phyloP scores from a whole-genome alignment of 2,888 invertebrate genomes.

The Drosophila phalerata region DNA sequence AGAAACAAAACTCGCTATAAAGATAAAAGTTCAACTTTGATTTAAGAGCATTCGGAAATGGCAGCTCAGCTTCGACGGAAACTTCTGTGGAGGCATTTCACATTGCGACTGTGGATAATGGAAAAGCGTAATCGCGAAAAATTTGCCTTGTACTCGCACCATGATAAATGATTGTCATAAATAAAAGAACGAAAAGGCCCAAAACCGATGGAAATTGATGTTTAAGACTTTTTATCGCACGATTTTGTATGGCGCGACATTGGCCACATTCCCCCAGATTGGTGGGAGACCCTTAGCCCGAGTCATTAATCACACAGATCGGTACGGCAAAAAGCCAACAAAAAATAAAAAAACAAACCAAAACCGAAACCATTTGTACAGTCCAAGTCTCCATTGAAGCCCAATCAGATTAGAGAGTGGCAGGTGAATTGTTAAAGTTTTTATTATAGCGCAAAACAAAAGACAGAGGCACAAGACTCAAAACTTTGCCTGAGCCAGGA shows the following conservation, averaged over 20 bases:
- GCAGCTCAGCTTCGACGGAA: conserved; percentile 1
- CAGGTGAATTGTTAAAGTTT: conserved; percentile 61
- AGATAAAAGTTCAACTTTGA: conserved; percentile 61
- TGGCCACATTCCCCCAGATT: conserved; percentile 40
- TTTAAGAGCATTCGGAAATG: conserved; percentile 7
- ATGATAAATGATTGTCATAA: conserved; percentile 85
- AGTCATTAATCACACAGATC: conserved; percentile 80
- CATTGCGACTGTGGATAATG: conserved; percentile 65
- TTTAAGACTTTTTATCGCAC: conserved; percentile 81
- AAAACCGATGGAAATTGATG: conserved; percentile 78
- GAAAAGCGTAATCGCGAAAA: conserved; percentile 78
- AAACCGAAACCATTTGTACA: conserved; percentile 67
- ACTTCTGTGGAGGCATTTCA: conserved; percentile 6
- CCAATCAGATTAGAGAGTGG: conserved; percentile 38
- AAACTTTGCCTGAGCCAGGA: conserved; percentile 10
- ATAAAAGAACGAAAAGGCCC: conserved; percentile 70
- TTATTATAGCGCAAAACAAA: conserved; percentile 49
- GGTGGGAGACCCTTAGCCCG: conserved; percentile 38
- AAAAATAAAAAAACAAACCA: conserved; percentile 28
- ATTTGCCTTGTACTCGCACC: conserved; percentile 71
- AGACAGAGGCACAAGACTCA: conserved; percentile 2
- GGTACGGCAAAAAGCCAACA: conserved; percentile 58
- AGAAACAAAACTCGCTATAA: conserved; percentile 27
- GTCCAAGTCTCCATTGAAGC: conserved; percentile 32
- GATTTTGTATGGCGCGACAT: conserved; percentile 68